Percentiles rank a stretch among this genome's conserved stretches.
These are phyloP conservation scores for Sceloporus tristichus DNA, from an alignment of 2,113 vertebrate species.

Conservation along the genomic window DNA sequence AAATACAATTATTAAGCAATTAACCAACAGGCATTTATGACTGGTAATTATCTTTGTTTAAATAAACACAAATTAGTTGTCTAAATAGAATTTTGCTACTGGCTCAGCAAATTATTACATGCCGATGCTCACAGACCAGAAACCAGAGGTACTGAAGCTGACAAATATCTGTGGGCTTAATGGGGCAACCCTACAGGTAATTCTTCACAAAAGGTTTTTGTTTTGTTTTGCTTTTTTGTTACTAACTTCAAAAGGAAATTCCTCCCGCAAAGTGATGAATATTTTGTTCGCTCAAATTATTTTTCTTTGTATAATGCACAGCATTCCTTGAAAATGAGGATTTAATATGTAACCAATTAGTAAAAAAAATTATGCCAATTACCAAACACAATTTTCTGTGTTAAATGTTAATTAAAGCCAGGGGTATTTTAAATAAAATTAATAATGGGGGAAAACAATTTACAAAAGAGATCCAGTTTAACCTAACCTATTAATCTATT, in stretches of 20 bases:
- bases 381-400: conserved; percentile 71
- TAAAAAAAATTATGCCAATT: conserved; percentile 75
- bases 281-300: conserved; percentile 69
- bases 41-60: conserved; percentile 56
- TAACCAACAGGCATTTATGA: conserved; percentile 33
- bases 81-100: conserved; percentile 29
- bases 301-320: conserved; percentile 67
- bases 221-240: conserved; percentile 29
- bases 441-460: conserved; percentile 66
- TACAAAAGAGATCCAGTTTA: conserved; percentile 68
- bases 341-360: conserved; percentile 74
- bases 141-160: conserved; percentile 25
- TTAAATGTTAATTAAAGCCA: conserved; percentile 79
- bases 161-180: conserved; percentile 29
- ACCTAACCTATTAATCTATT: conserved; percentile 50
- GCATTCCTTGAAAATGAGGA: conserved; percentile 67
- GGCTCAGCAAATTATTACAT: conserved; percentile 36
- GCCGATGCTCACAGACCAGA: conserved; percentile 8
- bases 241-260: conserved; percentile 50
- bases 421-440: conserved; percentile 69
- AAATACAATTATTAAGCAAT: conserved; percentile 54
- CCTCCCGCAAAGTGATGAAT: conserved; percentile 46
- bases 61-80: conserved; percentile 50
- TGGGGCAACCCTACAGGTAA: conserved; percentile 38
- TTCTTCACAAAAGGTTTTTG: conserved; percentile 44